Base-by-base conservation (phyloP, 2,113 vertebrate species). In the Jaculus jaculus region DNA sequence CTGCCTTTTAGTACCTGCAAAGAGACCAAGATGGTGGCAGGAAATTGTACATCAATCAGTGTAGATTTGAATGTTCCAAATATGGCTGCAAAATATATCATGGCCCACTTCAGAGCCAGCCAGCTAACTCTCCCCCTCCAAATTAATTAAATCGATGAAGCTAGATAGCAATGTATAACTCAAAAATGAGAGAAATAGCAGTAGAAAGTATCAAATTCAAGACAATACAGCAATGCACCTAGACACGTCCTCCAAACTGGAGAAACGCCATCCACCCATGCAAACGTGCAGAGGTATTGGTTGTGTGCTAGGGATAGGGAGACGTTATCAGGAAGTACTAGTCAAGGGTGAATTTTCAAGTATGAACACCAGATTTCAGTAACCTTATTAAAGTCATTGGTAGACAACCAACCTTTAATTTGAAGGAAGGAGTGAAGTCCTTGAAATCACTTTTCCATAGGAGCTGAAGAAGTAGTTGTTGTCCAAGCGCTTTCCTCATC, bases 351-450 rank as follows among this genome's bases (percentile, higher is more conserved):
- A 24, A 66, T 86, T 68, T 81, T 86, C 74, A 34, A 17, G 61
- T 65, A 39, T 58, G 68, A 73, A 23, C 51, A 68, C 24, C 7
- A 73, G 54, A 73, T 72, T 90, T 79, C 71, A 82, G 69, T 82
- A 61, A 82, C 37, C n/a, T 23, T 68, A 68, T 51, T 73, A 51
- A 91, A 90, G 60, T 73, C 21, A 39, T 20, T 13, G 20, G 34
- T 58, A 91, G 87, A 79, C 54, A 69, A 90, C 61, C 51, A n/a
- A 42, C 32, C 26, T 83, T 90, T 82, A 65, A 84, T 84, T 93
- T 91, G 83, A 72, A 91, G 68, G 30, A 87, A 93, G 82, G 58
- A 71, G 69, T 28, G 58, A 90, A 83, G 71, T 78, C 66, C 84
- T 79, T 79, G 37, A 42, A 72, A 32, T 60, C 11, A 58, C 3